Conservation (phyloP, 2,113 vertebrate genomes). For the Pionites leucogaster region DNA sequence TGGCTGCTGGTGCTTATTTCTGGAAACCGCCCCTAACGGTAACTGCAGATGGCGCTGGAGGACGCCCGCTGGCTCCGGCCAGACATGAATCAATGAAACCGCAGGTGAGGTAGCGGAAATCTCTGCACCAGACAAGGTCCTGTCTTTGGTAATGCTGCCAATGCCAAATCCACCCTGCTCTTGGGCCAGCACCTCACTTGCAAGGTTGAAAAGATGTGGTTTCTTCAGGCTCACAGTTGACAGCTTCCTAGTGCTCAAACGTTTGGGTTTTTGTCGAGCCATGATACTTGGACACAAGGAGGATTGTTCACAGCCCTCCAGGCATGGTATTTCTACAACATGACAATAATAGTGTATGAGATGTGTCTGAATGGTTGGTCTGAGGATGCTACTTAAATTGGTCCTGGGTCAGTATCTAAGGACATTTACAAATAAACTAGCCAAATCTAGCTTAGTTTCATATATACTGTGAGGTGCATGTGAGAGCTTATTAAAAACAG, state of each 20-base stretch:
- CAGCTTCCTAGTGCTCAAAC: background rate
- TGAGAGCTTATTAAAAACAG: background rate
- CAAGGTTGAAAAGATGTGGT: background rate
- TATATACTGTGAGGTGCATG: background rate
- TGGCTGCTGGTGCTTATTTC: background rate
- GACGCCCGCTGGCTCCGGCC: background rate
- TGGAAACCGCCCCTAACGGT: background rate
- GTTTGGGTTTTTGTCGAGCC: background rate
- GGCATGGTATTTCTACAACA: background rate
- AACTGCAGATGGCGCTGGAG: constrained; percentile 27
- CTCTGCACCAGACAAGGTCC: background rate
- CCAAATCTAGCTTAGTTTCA: background rate
- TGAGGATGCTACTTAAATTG: background rate
- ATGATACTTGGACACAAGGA: background rate
- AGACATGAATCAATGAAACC: background rate
- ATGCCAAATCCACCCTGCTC: background rate
- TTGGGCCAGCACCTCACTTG: no score
- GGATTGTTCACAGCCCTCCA: background rate
- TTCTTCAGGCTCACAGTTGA: background rate
- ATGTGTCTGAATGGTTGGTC: background rate
- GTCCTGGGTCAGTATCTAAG: background rate
- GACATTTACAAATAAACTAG: background rate
- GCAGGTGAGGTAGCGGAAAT: background rate
- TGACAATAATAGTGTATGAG: background rate
- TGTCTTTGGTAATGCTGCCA: background rate